Percentiles rank a stretch among this genome's conserved stretches.
These are phyloP conservation scores for Volucella inflata DNA, from an alignment of 2,888 invertebrate species.

Conservation along the genomic window DNA sequence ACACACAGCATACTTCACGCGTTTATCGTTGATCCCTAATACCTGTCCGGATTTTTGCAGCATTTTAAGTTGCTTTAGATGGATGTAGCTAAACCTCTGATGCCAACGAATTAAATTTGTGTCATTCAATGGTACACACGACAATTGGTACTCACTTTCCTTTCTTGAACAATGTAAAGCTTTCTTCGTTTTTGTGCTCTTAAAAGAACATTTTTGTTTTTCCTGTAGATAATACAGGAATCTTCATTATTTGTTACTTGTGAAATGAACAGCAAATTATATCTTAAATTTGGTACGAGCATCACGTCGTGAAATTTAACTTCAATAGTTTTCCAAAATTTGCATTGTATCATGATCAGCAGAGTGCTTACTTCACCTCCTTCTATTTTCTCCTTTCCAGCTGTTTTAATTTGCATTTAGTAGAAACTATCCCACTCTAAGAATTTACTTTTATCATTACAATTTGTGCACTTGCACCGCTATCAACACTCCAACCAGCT, in stretches of 20 bases:
- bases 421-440: slow-evolving; percentile 2
- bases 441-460: slow-evolving; percentile 41
- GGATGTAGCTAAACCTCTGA: background rate
- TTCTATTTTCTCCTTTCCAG: slow-evolving; percentile 10
- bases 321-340: background rate
- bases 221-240: too few species aligned
- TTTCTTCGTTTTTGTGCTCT: too few species aligned
- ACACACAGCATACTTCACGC: too few species aligned
- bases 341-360: background rate
- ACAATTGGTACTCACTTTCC: too few species aligned
- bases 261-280: slow-evolving; percentile 8
- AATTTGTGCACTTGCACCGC: slow-evolving; percentile 37
- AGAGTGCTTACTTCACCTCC: slow-evolving; percentile 19
- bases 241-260: too few species aligned
- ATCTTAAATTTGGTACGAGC: slow-evolving; percentile 26
- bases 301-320: background rate
- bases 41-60: too few species aligned
- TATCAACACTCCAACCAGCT: slow-evolving; percentile 28
- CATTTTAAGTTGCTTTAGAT: slow-evolving; percentile 19
- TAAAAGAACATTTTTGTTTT: too few species aligned
- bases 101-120: too few species aligned
- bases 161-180: background rate
- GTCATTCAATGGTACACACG: too few species aligned
- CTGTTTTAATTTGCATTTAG: slow-evolving; percentile 25
- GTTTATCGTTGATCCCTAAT: too few species aligned